Evolutionary conservation across 2,797 vertebrate species (phyloP).

Genomic region (Hyperoplus lanceolatus): DNA sequence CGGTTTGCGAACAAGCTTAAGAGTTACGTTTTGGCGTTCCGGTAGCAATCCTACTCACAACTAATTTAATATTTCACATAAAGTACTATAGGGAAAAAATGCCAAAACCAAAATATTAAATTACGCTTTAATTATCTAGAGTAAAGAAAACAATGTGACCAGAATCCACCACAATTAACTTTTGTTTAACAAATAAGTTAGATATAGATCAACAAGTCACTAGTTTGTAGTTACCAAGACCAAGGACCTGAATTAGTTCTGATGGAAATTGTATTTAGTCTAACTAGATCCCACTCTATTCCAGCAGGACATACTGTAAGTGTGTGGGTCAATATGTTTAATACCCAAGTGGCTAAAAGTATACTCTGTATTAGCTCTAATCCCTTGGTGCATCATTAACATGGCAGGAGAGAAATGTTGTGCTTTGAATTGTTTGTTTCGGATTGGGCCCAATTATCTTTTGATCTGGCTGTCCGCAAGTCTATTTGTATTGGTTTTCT

Average conservation of each 20-base stretch:
- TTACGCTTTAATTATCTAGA: neutral
- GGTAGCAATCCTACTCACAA: neutral
- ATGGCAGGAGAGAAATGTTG: neutral
- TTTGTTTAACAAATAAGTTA: neutral
- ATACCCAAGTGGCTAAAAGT: neutral
- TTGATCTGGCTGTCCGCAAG: neutral
- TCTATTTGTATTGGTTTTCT: neutral
- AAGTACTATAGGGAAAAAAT: neutral
- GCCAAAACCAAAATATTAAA: neutral
- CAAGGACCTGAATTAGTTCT: neutral
- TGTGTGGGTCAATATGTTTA: neutral
- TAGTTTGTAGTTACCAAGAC: neutral
- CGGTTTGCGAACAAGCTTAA: neutral
- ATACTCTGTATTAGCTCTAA: neutral
- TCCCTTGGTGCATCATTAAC: neutral
- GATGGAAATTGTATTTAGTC: neutral
- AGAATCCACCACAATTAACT: neutral
- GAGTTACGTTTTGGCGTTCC: neutral
- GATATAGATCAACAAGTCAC: neutral
- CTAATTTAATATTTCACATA: neutral
- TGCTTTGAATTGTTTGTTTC: neutral
- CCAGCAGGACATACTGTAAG: neutral
- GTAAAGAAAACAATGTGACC: neutral
- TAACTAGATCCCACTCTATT: neutral
- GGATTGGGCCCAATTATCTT: conserved; percentile 13